A percentile compares a stretch with the other conserved stretches of the same genome.
phyloP scores from a whole-genome alignment of 2,888 invertebrate genomes.

The Achlya flavicornis region DNA sequence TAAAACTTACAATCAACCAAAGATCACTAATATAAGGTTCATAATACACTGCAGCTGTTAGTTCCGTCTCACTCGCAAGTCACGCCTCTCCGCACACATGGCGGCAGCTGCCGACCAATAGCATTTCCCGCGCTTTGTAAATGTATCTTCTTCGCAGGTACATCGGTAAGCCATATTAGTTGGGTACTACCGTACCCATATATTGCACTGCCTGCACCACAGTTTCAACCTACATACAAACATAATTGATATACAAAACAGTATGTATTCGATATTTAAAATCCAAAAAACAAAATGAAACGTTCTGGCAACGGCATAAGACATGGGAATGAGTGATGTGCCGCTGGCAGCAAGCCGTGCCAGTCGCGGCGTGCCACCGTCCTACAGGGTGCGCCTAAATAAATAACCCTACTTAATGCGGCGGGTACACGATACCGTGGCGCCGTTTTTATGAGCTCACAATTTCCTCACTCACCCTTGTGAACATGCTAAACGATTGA shows the following conservation, averaged over 20 bases:
- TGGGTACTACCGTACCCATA: too few relatives aligned
- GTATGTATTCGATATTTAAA: slow-evolving; percentile 17
- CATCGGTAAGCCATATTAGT: too few relatives aligned
- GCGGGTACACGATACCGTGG: slow-evolving; percentile 61
- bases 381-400: slow-evolving; percentile 66
- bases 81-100: too few relatives aligned
- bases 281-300: slow-evolving; percentile 27
- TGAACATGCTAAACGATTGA: slow-evolving; percentile 55
- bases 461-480: slow-evolving; percentile 60
- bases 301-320: slow-evolving; percentile 33
- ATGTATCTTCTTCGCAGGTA: too few relatives aligned
- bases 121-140: too few relatives aligned
- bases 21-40: too few relatives aligned
- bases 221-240: neutral
- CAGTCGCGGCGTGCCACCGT: slow-evolving; percentile 55
- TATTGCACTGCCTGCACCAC: neutral
- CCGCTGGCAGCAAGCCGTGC: slow-evolving; percentile 33
- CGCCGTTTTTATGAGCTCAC: slow-evolving; percentile 66
- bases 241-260: neutral
- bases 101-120: too few relatives aligned
- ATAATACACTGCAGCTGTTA: too few relatives aligned
- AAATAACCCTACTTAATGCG: slow-evolving; percentile 79
- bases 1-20: too few relatives aligned
- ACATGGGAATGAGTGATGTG: slow-evolving; percentile 45
- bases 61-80: too few relatives aligned